phyloP scores from a whole-genome alignment of 2,797 vertebrate genomes.

The Natrix natrix region DNA sequence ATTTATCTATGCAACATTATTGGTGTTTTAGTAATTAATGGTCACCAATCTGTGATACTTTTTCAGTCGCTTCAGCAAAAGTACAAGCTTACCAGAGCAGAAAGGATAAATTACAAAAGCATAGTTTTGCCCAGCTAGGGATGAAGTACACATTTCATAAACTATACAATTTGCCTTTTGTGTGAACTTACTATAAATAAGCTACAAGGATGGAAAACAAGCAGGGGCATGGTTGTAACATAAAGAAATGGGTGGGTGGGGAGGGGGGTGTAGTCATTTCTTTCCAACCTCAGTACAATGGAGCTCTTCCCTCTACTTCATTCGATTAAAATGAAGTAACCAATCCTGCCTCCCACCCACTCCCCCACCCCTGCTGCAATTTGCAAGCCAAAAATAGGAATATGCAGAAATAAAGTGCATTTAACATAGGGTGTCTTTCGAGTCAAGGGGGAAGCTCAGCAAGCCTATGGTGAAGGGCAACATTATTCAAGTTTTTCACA shows the following conservation, averaged over 20 bases:
- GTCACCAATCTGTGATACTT: not conserved
- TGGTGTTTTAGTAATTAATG: not conserved
- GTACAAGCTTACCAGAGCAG: no score
- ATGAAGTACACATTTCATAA: not conserved
- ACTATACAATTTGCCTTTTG: not conserved
- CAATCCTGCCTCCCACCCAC: not conserved
- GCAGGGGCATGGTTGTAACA: not conserved
- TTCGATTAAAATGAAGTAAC: not conserved
- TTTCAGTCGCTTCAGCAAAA: not conserved
- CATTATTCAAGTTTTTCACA: not conserved
- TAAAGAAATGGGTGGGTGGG: not conserved
- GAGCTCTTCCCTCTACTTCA: not conserved
- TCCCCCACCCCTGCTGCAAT: not conserved
- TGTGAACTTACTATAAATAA: not conserved
- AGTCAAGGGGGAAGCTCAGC: not conserved
- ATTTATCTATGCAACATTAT: not conserved
- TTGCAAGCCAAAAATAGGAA: not conserved
- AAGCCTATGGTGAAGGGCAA: not conserved
- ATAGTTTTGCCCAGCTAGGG: not conserved
- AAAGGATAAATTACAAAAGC: not conserved
- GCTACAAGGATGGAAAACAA: not conserved
- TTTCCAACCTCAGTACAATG: not conserved
- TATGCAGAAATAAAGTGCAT: not conserved
- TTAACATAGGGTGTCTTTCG: not conserved
- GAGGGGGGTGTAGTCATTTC: not conserved